Base-by-base conservation (phyloP, 2,888 invertebrate genomes). In the Chloroclystis v-ata region DNA sequence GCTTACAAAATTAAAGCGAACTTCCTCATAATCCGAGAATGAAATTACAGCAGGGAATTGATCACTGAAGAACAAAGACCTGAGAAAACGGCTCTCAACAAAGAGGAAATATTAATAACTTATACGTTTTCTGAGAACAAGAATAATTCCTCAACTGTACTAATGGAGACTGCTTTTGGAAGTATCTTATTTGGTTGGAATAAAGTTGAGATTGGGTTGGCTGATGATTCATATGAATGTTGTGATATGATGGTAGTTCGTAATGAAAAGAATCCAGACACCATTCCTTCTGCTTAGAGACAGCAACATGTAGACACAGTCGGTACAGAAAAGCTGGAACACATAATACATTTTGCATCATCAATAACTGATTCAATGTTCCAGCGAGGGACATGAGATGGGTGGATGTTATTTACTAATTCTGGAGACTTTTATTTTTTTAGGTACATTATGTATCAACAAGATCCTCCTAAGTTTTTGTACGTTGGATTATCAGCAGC, bases 201-300 rank as follows among this genome's bases (percentile, higher is more conserved):
- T 54, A 57, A 30, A 40, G 54, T 41, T 43, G 28, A 43, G 10
- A 42, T 24, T 55, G 6, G 28, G 28, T 10, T 41, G 35, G 8
- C 20, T 2, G 6, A 12, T 16, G 7, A 28, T 24, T 43, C 30
- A 10, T 30, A 1, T 14, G 14, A 30, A 29, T 11, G 47, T 25
- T 47, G 29, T 30, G 12, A 29, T 41, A 28, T 63, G 39, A 59
- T 66, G 60, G 67, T 60, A 61, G 69, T 67, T 69, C 67, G 70
- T 75, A 76, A 77, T 72, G 75, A 76, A 76, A 77, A 76, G 72
- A 75, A 73, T 72, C 69, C 69, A 58, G 62, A 64, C 64, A 71
- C 57, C 69, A 69, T 75, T 70, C 54, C 59, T 61, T 54, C 57
- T 58, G 59, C 56, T 59, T 53, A 55, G 54, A 54, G 49, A 49